Evolutionary conservation across 2,797 vertebrate species (phyloP).

Genomic region (Arnoldichthys spilopterus): DNA sequence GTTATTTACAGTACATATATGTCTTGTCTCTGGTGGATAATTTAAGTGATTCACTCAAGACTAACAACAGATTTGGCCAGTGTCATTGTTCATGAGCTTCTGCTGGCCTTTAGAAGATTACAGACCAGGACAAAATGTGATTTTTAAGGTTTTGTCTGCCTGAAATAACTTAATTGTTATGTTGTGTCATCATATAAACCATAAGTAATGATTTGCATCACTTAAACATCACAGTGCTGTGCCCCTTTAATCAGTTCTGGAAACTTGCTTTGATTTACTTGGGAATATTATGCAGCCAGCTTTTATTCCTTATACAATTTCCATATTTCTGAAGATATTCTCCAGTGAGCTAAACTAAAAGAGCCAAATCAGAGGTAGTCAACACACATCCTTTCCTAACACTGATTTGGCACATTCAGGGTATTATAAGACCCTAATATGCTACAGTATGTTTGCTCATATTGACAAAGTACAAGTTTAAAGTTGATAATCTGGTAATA

Average conservation of each 20-base stretch:
- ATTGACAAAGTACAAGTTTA: conserved; percentile 48
- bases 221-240: conserved; percentile 1
- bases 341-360: conserved; percentile 13
- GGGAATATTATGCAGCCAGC: not conserved
- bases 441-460: conserved; percentile 38
- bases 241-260: not conserved
- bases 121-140: not conserved
- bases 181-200: not conserved
- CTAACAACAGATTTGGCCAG: not conserved
- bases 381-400: not conserved
- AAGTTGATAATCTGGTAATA: conserved; percentile 50
- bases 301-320: conserved; percentile 5
- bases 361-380: conserved; percentile 13
- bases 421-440: conserved; percentile 21
- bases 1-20: not conserved
- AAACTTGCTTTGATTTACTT: conserved; percentile 6
- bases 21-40: not conserved
- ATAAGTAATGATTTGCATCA: not conserved
- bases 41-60: not conserved
- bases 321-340: conserved; percentile 17
- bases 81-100: not conserved
- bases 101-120: not conserved
- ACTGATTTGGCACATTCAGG: not conserved
- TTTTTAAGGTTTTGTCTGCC: too few species aligned
- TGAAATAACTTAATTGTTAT: not conserved